Conservation (phyloP, 2,113 vertebrate genomes). For the Datnioides undecimradiatus region DNA sequence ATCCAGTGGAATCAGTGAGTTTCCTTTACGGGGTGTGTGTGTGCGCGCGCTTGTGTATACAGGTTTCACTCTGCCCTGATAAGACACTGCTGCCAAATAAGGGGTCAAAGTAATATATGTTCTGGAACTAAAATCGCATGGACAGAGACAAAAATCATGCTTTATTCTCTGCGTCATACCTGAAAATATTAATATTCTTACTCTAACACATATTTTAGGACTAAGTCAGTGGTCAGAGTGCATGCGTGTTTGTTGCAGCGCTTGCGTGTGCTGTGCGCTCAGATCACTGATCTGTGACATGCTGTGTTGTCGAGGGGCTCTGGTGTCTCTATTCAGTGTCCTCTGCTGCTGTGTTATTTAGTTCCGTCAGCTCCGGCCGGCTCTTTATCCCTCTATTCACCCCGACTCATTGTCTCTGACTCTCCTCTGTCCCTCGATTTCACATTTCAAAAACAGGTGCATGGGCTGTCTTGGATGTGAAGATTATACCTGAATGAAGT, state of each 20-base stretch:
- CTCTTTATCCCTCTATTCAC: constrained; percentile 36
- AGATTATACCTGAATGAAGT: too few relatives aligned
- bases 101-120: too few relatives aligned
- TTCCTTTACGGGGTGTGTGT: neutral
- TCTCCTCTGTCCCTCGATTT: constrained; percentile 8
- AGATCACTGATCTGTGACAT: constrained; percentile 5
- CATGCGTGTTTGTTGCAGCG: neutral
- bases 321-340: constrained; percentile 7
- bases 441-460: neutral
- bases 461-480: neutral
- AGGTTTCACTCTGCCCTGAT: too few relatives aligned
- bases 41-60: neutral
- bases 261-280: neutral
- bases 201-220: too few relatives aligned
- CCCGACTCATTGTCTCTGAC: constrained; percentile 2
- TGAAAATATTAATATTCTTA: too few relatives aligned
- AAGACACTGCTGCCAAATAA: too few relatives aligned
- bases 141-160: too few relatives aligned
- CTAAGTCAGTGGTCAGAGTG: neutral
- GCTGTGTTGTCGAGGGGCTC: constrained; percentile 17
- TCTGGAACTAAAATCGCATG: too few relatives aligned
- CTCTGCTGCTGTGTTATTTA: constrained; percentile 9
- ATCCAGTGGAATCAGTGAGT: constrained; percentile 8
- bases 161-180: neutral
- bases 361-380: constrained; percentile 16